A percentile compares a stretch with the other conserved stretches of the same genome.
Conservation (phyloP, 2,888 invertebrate species). For the Malthinus flaveolus region DNA sequence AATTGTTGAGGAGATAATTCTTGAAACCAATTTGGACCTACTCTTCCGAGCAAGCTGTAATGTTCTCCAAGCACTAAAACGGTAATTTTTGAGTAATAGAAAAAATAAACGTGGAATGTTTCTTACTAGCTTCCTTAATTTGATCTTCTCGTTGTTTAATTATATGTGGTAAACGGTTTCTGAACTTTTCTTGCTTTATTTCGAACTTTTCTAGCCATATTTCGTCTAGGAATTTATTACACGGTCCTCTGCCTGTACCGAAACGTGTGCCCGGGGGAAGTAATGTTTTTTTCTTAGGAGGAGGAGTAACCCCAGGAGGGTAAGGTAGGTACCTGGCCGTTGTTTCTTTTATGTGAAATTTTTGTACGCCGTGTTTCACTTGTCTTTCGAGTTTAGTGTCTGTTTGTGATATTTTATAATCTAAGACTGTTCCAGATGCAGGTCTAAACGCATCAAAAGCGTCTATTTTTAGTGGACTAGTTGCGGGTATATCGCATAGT, state of each 20-base stretch:
- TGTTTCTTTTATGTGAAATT: slow-evolving; percentile 40
- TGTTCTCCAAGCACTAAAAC: slow-evolving; percentile 32
- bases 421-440: slow-evolving; percentile 33
- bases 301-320: slow-evolving; percentile 32
- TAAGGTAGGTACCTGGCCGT: slow-evolving; percentile 38
- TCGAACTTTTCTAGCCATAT: slow-evolving; percentile 34
- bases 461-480: slow-evolving; percentile 30
- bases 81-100: not conserved
- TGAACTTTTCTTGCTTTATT: slow-evolving; percentile 24
- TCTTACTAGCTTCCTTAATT: slow-evolving; percentile 5
- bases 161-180: not conserved
- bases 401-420: slow-evolving; percentile 44
- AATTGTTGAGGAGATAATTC: slow-evolving; percentile 49
- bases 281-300: slow-evolving; percentile 6
- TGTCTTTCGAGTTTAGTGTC: slow-evolving; percentile 34
- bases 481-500: slow-evolving; percentile 37
- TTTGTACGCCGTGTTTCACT: slow-evolving; percentile 32
- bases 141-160: not conserved
- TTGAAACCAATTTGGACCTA: slow-evolving; percentile 51
- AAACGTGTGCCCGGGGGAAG: slow-evolving; percentile 15
- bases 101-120: not conserved
- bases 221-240: slow-evolving; percentile 44
- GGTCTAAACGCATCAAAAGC: slow-evolving; percentile 35
- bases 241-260: slow-evolving; percentile 40
- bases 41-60: slow-evolving; percentile 26